phyloP scores from a whole-genome alignment of 2,888 invertebrate species.

The Adelphocoris suturalis region DNA sequence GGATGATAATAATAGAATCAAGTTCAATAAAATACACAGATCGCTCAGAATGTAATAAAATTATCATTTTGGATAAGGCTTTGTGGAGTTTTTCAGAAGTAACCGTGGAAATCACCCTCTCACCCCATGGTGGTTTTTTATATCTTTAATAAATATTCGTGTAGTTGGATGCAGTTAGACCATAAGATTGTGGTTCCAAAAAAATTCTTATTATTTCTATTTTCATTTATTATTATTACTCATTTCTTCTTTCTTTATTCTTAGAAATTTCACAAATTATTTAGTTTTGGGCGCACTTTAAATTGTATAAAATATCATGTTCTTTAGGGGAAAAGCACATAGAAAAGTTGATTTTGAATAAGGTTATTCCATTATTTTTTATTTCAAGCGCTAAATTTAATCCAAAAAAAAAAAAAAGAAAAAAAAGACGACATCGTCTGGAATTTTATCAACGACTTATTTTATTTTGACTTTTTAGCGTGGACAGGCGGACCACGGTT shows the following conservation, averaged over 20 bases:
- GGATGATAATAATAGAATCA: too few relatives aligned
- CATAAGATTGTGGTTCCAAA: slow-evolving; percentile 64
- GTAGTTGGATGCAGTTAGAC: slow-evolving; percentile 68
- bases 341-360: slow-evolving; percentile 35
- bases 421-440: neutral
- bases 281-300: slow-evolving; percentile 74
- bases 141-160: slow-evolving; percentile 66
- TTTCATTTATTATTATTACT: slow-evolving; percentile 36
- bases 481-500: slow-evolving; percentile 60
- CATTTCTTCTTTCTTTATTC: slow-evolving; percentile 38
- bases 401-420: too few relatives aligned
- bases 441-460: slow-evolving; percentile 61
- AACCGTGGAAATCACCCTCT: slow-evolving; percentile 12
- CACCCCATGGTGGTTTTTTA: slow-evolving; percentile 46
- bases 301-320: slow-evolving; percentile 71
- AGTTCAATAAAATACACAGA: too few relatives aligned
- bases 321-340: slow-evolving; percentile 71
- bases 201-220: slow-evolving; percentile 13
- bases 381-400: slow-evolving; percentile 53
- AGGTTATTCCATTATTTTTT: slow-evolving; percentile 54
- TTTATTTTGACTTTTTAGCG: slow-evolving; percentile 37
- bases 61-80: too few relatives aligned
- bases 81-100: neutral
- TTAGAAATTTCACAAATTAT: slow-evolving; percentile 53
- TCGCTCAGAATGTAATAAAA: too few relatives aligned